Percentiles rank a stretch among this genome's conserved stretches.
Conservation (phyloP, 2,797 vertebrate species). For the Leuciscus waleckii region DNA sequence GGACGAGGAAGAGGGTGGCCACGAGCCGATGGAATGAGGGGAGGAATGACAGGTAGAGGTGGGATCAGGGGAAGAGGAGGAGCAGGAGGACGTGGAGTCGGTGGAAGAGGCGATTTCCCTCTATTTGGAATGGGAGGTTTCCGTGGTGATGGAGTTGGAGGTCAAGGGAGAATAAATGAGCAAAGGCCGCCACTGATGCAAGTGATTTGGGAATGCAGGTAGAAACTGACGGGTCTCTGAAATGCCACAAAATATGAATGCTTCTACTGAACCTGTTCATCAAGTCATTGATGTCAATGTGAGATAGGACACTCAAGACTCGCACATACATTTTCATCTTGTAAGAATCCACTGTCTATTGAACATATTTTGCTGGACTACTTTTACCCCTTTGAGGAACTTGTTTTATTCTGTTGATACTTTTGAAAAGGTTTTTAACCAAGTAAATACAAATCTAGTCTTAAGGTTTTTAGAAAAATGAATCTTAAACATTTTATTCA, state of each 20-base stretch:
- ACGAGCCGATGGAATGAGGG: conserved; percentile 55
- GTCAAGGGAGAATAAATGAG: conserved; percentile 87
- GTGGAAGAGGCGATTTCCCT: conserved; percentile 71
- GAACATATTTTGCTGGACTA: neutral
- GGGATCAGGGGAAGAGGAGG: conserved; percentile 73
- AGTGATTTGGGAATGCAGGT: conserved; percentile 86
- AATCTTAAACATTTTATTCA: no score
- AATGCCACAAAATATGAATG: neutral
- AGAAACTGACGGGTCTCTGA: conserved; percentile 35
- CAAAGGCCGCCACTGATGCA: conserved; percentile 86
- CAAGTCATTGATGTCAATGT: no score
- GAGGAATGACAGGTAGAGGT: conserved; percentile 71
- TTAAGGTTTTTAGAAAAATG: neutral
- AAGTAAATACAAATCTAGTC: neutral
- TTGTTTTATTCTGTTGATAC: neutral
- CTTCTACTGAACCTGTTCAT: neutral
- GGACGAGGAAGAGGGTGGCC: conserved; percentile 66
- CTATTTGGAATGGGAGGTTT: conserved; percentile 81
- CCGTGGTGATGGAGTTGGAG: conserved; percentile 78
- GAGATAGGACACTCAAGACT: no score
- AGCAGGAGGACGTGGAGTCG: conserved; percentile 65
- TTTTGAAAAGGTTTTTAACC: neutral
- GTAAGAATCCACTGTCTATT: neutral
- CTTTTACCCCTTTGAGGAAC: neutral
- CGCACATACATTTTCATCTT: neutral